Base-by-base conservation (phyloP, 1,140 invertebrate genomes). In the Rhynchophorus ferrugineus region DNA sequence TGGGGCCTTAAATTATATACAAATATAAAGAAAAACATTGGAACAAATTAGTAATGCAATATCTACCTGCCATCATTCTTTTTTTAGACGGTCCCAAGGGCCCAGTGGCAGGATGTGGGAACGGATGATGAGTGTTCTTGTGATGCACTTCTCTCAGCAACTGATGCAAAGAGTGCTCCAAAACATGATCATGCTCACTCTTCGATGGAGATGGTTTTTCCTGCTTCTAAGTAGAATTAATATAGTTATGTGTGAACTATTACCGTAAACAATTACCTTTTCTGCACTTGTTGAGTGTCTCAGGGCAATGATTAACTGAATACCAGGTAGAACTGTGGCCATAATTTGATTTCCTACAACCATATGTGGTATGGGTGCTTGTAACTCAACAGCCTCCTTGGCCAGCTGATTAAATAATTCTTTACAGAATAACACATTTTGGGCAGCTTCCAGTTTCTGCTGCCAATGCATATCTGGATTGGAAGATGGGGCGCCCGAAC, bases 401-500 rank as follows among this genome's bases (percentile, higher is more conserved):
- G 94, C 93, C 22, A 98, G 73, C 66, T 96, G 89, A 54, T 89
- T 89, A 68, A 98, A 97, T 2, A 98, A 70, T 72, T 98, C 95
- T 74, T 97, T 97, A 69, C 94, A 98, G 72, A 96, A 98, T 2
- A 97, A 71, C 21, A 97, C 93, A 73, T 97, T 98, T 66, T 98
- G 95, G 0, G 94, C 94, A 1, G 89, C 88, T 71, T 98, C 94
- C 5, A 98, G 71, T 66, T 92, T 92, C 61, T 91, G 87, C 61
- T 96, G 91, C 95, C 94, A 98, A 66, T 90, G 84, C 36, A 85
- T 78, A 56, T 92, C 89, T 0, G 84, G 75, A 17, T 81, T 81
- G 0, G 83, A 77, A 7, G 83, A 81, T 21, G 81, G 80, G 0
- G 79, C 77, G 36, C 65, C 66, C 5, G 72, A 69, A 13, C 78